A percentile compares a stretch with the other conserved stretches of the same genome.
Conservation (phyloP, 2,888 invertebrate genomes). For the Orthosia gothica region DNA sequence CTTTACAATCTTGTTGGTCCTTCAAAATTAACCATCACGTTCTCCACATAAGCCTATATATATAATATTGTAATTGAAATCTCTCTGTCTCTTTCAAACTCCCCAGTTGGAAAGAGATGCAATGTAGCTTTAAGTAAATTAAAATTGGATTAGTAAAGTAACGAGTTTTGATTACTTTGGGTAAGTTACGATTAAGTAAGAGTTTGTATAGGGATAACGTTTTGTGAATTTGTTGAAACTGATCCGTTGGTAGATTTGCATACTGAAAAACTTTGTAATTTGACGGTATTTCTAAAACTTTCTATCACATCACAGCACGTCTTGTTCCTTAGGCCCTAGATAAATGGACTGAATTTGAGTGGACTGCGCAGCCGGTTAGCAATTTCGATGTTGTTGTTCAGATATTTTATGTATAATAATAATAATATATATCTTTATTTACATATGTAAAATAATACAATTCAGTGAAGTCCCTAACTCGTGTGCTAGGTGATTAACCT, state of each 20-base stretch:
- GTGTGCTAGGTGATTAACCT: too few relatives aligned
- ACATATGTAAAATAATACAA: too few relatives aligned
- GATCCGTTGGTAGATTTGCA: conserved; percentile 4
- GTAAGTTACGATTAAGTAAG: conserved; percentile 30
- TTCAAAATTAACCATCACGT: conserved; percentile 43
- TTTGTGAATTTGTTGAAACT: conserved; percentile 32
- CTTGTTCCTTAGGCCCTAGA: too few relatives aligned
- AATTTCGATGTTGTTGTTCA: too few relatives aligned
- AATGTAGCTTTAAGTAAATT: conserved; percentile 40
- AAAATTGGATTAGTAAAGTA: conserved; percentile 57
- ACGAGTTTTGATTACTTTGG: conserved; percentile 47
- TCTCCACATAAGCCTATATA: conserved; percentile 17
- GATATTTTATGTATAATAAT: too few relatives aligned
- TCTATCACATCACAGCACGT: too few relatives aligned
- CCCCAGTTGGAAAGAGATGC: conserved; percentile 31
- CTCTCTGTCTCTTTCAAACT: conserved; percentile 23
- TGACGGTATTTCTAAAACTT: not conserved
- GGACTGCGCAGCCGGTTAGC: too few relatives aligned
- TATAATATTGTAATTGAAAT: conserved; percentile 51
- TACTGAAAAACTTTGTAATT: not conserved
- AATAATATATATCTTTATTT: too few relatives aligned
- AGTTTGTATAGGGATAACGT: conserved; percentile 12
- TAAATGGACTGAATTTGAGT: too few relatives aligned
- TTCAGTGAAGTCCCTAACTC: too few relatives aligned
- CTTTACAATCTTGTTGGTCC: conserved; percentile 22